These are phyloP conservation scores for Salticus scenicus DNA, from an alignment of 2,888 invertebrate species.

Conservation along the genomic window DNA sequence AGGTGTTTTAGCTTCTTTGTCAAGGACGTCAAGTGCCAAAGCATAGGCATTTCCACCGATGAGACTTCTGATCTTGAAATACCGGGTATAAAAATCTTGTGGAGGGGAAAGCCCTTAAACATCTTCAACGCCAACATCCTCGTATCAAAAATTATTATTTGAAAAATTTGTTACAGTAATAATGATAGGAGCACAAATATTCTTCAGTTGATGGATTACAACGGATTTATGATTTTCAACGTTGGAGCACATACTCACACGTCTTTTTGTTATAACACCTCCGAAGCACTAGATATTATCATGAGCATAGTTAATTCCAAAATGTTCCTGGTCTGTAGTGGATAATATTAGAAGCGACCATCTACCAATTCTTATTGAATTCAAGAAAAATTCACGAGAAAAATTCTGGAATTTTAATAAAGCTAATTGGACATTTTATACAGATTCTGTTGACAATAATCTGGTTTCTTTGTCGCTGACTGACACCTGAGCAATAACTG, in stretches of 20 bases:
- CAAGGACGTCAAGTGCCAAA: no score
- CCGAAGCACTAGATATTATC: constrained; percentile 28
- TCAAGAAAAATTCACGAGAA: constrained; percentile 17
- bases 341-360: constrained; percentile 32
- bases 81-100: no score
- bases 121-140: no score
- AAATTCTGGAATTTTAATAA: constrained; percentile 32
- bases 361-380: constrained; percentile 4
- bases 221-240: not conserved
- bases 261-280: constrained; percentile 12
- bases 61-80: no score
- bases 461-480: not conserved
- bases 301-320: not conserved
- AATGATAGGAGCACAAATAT: not conserved
- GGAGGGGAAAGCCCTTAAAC: no score
- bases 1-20: no score
- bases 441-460: not conserved
- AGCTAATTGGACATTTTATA: constrained; percentile 1
- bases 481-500: not conserved
- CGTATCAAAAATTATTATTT: no score
- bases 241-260: constrained; percentile 8
- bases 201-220: not conserved
- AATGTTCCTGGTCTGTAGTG: constrained; percentile 2
- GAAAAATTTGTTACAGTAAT: not conserved
- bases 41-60: no score